These are phyloP conservation scores for Lagopus leucura DNA, from an alignment of 2,113 vertebrate species.

Conservation along the genomic window DNA sequence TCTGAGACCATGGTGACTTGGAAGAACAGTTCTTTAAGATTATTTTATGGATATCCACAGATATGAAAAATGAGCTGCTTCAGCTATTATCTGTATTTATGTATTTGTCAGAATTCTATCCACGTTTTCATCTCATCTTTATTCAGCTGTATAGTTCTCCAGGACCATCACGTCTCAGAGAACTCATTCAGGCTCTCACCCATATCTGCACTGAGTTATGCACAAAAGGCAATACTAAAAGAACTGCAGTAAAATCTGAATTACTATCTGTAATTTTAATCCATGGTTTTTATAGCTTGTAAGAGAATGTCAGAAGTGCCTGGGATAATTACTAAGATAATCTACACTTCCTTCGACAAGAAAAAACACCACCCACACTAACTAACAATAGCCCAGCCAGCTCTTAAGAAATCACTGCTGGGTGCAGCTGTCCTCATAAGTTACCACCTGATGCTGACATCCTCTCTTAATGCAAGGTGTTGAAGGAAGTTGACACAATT, in stretches of 20 bases:
- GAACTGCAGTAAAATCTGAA: background rate
- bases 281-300: constrained; percentile 24
- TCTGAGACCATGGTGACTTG: constrained; percentile 26
- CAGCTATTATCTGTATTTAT: background rate
- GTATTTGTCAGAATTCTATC: background rate
- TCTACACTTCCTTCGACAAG: constrained; percentile 16
- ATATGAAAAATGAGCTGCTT: background rate
- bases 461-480: background rate
- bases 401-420: background rate
- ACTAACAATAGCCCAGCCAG: background rate
- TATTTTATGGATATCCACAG: constrained; percentile 4
- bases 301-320: constrained; percentile 15
- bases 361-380: background rate
- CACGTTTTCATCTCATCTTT: background rate
- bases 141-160: background rate
- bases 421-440: background rate
- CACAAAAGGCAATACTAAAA: background rate
- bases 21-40: background rate
- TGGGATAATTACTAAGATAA: constrained; percentile 29
- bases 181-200: background rate
- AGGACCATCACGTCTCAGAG: background rate
- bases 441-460: background rate
- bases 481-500: background rate
- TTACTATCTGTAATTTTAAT: constrained; percentile 27
- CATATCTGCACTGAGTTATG: background rate